Conservation (phyloP, 2,113 vertebrate species). For the Brachionichthys hirsutus region DNA sequence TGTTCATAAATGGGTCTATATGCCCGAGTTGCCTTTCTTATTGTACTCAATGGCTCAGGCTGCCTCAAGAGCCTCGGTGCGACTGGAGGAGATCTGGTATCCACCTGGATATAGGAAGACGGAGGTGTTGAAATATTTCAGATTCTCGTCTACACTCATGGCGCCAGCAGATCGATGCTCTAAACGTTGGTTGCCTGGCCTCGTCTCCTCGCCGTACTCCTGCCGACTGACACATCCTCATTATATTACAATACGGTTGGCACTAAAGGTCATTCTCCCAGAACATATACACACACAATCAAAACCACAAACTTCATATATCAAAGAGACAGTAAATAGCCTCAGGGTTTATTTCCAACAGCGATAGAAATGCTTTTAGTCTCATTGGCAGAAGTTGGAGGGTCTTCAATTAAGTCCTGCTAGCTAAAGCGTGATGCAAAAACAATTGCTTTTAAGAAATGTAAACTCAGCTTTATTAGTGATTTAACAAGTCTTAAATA, state of each 20-base stretch:
- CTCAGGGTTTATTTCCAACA: conserved; percentile 91
- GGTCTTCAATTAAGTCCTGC: conserved; percentile 63
- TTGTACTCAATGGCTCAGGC: conserved; percentile 25
- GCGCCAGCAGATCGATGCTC: conserved; percentile 69
- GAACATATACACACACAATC: conserved; percentile 99
- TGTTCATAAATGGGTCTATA: conserved; percentile 25
- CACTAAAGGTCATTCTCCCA: conserved; percentile 99
- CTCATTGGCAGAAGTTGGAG: conserved; percentile 81
- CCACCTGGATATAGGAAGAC: conserved; percentile 53
- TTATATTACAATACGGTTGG: conserved; percentile 99
- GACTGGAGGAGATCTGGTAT: conserved; percentile 48
- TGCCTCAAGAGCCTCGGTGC: conserved; percentile 39
- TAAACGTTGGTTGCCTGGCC: conserved; percentile 70
- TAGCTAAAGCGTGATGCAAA: conserved; percentile 24
- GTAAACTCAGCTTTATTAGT: conserved; percentile 8
- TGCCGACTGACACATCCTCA: conserved; percentile 97
- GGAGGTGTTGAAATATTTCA: conserved; percentile 69
- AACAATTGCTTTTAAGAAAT: conserved; percentile 3
- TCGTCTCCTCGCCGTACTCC: conserved; percentile 87
- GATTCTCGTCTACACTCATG: conserved; percentile 66
- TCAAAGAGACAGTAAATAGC: conserved; percentile 98
- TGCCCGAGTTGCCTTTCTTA: conserved; percentile 33
- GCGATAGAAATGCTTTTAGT: conserved; percentile 84
- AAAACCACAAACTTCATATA: conserved; percentile 99
- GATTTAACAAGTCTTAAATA: conserved; percentile 6